phyloP scores from a whole-genome alignment of 2,888 invertebrate species.

The Mesoligia furuncula region DNA sequence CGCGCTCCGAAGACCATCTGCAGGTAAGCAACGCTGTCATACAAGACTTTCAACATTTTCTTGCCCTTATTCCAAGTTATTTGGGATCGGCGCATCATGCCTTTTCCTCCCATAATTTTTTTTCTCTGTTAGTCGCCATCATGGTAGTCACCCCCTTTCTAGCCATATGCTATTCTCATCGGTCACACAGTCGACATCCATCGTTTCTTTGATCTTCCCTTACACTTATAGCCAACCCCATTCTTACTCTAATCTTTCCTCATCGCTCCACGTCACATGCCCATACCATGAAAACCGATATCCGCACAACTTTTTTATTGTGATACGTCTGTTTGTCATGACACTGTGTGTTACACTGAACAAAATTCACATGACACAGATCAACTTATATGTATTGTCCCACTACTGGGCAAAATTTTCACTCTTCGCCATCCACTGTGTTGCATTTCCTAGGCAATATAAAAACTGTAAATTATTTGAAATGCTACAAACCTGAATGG shows the following conservation, averaged over 20 bases:
- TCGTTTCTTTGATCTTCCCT: neutral
- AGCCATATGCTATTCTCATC: neutral
- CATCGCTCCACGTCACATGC: neutral
- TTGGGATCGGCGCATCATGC: neutral
- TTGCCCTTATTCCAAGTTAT: neutral
- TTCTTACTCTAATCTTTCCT: no score
- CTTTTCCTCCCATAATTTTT: neutral
- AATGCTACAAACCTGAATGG: neutral
- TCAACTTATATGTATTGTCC: constrained; percentile 2
- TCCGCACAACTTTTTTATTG: neutral
- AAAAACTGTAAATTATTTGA: constrained; percentile 2
- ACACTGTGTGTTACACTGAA: no score
- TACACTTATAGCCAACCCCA: neutral
- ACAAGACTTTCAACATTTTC: neutral
- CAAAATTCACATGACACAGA: neutral
- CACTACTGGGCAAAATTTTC: neutral
- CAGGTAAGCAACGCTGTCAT: constrained; percentile 87
- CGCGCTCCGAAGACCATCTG: constrained; percentile 97
- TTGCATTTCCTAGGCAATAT: neutral
- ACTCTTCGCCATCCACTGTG: neutral
- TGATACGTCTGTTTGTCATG: neutral
- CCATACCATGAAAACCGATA: neutral
- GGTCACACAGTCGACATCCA: neutral
- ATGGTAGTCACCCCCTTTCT: neutral
- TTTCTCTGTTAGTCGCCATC: neutral